Evolutionary conservation across 2,113 vertebrate species (phyloP).

Genomic region (Pomatostomus ruficeps): DNA sequence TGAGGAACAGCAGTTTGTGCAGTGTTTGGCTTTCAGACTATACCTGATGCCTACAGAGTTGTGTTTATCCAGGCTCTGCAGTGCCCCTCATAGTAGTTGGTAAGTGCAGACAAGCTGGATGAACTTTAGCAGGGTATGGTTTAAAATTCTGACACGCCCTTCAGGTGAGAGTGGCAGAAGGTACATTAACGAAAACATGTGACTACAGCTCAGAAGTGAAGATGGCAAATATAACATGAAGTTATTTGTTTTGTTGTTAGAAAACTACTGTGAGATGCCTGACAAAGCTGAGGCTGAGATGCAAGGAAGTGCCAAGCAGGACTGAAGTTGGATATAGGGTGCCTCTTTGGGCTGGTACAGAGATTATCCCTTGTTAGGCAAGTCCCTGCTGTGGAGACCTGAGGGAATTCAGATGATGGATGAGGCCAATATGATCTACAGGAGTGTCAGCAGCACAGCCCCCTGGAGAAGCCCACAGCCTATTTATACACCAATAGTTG

Average conservation of each 20-base stretch:
- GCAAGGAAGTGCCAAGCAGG: background rate
- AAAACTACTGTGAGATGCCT: background rate
- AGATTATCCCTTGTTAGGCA: background rate
- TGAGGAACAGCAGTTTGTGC: background rate
- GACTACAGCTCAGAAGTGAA: background rate
- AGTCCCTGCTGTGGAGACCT: background rate
- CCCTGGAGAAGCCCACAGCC: background rate
- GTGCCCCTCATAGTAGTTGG: background rate
- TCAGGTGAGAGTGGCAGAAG: background rate
- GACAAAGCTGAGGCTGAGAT: background rate
- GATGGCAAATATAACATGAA: background rate
- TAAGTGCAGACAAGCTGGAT: background rate
- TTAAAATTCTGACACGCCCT: background rate
- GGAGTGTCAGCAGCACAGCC: background rate
- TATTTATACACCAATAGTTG: background rate
- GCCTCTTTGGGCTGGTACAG: background rate
- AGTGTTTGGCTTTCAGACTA: background rate
- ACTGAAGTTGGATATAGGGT: background rate
- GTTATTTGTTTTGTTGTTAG: background rate
- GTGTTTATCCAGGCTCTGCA: background rate
- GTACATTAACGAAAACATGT: background rate
- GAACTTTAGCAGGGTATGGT: background rate
- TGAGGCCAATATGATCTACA: background rate
- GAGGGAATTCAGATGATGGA: background rate
- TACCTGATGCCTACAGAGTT: background rate